Base-by-base conservation (phyloP, 2,888 invertebrate genomes). In the Agrotis segetum region DNA sequence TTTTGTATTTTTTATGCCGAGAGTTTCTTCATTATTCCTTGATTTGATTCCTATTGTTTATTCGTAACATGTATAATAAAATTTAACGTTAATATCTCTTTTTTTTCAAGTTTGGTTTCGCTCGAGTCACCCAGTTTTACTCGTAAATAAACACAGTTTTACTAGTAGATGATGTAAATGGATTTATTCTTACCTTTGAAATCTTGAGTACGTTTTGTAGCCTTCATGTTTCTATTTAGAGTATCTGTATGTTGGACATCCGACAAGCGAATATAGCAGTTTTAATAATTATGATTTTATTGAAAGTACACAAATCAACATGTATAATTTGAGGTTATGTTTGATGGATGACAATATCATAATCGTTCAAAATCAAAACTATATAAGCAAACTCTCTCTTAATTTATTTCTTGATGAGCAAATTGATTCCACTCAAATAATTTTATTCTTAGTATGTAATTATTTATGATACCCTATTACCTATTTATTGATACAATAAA, bases 161-260 rank as follows among this genome's bases (percentile, higher is more conserved):
- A 29, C 3, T 5, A 29, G 29, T 5, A 2, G 11, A 40, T 40
- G 40, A 40, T 40, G 9, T 40, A 40, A 14, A 34, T 1, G 24
- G 2, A 56, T 47, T 58, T 19, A 56, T 24, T 66, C 16, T 74
- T 89, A 94, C 95, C 92, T 91, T 89, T 94, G 71, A 93, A 93
- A 67, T 93, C 91, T 52, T 88, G 90, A 50, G 71, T 73, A 55
- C 86, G 90, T 87, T 94, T 94, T 16, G 71, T 74, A 49, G 87
- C 63, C 76, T 94, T 94, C 94, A 94, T 94, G 61, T 52, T 88
- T 53, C 6, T 44, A 3, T 9, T 50, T 21, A 66, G n/a, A 29
- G 13, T 14, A 2, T 24, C 24, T 24, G 24, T 24, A 67, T 24
- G 1, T 56, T 29, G 46, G 7, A 34, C 34, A 52, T 46, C 56